Evolutionary conservation across 2,113 vertebrate genomes (phyloP).

Genomic region (Vireo altiloquus): DNA sequence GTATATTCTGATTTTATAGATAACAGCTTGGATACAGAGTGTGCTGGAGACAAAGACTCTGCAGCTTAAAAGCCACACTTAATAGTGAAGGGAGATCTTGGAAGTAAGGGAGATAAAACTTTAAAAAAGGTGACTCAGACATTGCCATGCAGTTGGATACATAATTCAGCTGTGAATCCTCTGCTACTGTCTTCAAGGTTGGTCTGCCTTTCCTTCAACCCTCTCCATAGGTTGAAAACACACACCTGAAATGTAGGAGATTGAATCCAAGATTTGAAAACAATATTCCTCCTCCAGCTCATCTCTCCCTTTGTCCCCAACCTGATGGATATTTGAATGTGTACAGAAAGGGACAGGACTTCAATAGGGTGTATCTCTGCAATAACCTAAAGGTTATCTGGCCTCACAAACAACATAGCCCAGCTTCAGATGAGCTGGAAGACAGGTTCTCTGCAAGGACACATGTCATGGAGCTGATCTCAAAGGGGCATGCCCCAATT

Average conservation of each 20-base stretch:
- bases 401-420: background rate
- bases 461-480: background rate
- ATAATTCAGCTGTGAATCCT: background rate
- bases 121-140: background rate
- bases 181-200: background rate
- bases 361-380: background rate
- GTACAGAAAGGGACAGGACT: background rate
- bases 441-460: background rate
- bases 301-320: background rate
- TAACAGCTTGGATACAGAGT: rapidly evolving
- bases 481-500: background rate
- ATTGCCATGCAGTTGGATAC: background rate
- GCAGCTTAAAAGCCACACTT: background rate
- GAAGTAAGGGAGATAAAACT: background rate
- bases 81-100: background rate
- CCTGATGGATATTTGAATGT: background rate
- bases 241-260: background rate
- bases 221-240: background rate
- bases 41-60: background rate
- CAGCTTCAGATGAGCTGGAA: background rate
- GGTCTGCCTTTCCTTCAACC: background rate
- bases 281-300: background rate
- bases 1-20: background rate
- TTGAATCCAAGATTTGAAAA: background rate
- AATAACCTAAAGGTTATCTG: background rate